Evolutionary conservation across 2,797 vertebrate species (phyloP).

Genomic region (Erpetoichthys calabaricus): DNA sequence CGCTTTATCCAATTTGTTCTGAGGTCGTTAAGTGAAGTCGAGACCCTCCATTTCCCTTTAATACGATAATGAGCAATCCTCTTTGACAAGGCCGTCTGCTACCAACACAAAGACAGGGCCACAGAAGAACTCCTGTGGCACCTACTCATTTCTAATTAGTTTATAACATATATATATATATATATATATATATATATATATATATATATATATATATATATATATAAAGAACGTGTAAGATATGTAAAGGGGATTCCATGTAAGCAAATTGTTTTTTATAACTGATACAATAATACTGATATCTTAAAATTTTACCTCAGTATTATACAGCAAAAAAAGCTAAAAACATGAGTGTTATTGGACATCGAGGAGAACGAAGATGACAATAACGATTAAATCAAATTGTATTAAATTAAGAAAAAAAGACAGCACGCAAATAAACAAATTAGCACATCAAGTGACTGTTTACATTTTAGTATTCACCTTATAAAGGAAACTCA

Average conservation of each 20-base stretch:
- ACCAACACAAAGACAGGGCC: constrained; percentile 15
- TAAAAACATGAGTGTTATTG: too few relatives aligned
- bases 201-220: constrained; percentile 9
- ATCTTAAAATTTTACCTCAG: too few relatives aligned
- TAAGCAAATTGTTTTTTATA: neutral
- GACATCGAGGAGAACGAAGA: too few relatives aligned
- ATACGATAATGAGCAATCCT: constrained; percentile 29
- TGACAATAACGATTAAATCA: too few relatives aligned
- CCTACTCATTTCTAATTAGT: constrained; percentile 1
- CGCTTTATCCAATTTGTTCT: constrained; percentile 33
- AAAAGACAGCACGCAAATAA: too few relatives aligned
- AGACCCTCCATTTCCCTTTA: constrained; percentile 24
- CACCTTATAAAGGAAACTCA: too few relatives aligned
- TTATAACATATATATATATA: neutral
- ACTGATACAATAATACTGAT: neutral
- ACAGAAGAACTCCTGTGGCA: constrained; percentile 6
- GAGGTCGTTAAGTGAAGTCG: constrained; percentile 32
- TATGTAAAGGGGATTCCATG: neutral
- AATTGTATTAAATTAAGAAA: too few relatives aligned
- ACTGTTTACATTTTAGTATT: too few relatives aligned
- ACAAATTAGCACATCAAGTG: too few relatives aligned
- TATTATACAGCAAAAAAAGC: too few relatives aligned
- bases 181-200: neutral
- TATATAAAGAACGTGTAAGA: constrained; percentile 2
- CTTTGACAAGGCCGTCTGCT: constrained; percentile 22